phyloP scores from a whole-genome alignment of 2,797 vertebrate species.

The Ciconia nigra region DNA sequence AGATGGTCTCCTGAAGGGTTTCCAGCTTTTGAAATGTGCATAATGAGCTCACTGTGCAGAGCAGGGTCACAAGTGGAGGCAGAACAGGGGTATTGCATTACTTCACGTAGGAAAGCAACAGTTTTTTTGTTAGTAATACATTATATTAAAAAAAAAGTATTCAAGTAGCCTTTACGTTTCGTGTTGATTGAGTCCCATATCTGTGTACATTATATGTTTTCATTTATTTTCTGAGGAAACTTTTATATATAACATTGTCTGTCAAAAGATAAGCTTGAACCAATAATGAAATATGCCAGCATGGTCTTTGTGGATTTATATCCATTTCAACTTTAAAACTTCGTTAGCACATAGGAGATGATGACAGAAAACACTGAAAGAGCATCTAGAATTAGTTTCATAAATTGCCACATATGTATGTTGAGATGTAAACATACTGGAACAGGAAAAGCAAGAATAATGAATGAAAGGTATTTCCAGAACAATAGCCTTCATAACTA shows the following conservation, averaged over 20 bases:
- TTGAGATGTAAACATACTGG: background rate
- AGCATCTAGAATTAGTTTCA: background rate
- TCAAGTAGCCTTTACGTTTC: background rate
- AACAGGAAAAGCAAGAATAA: background rate
- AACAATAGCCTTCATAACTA: background rate
- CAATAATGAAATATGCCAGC: background rate
- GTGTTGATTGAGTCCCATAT: background rate
- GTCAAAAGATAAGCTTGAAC: background rate
- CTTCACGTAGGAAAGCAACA: background rate
- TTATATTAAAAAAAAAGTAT: background rate
- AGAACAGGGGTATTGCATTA: background rate
- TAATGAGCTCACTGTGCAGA: background rate
- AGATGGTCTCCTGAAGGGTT: background rate
- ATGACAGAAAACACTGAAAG: background rate
- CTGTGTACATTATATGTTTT: background rate
- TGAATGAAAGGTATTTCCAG: background rate
- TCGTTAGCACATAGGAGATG: background rate
- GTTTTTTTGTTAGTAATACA: background rate
- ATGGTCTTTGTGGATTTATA: background rate
- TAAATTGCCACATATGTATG: fast-evolving
- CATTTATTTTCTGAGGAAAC: background rate
- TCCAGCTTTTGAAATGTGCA: background rate
- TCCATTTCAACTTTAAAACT: constrained; percentile 2
- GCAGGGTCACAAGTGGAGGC: background rate
- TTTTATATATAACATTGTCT: background rate